These are phyloP conservation scores for Leptarthrus brevirostris DNA, from an alignment of 2,888 invertebrate species.

Conservation along the genomic window DNA sequence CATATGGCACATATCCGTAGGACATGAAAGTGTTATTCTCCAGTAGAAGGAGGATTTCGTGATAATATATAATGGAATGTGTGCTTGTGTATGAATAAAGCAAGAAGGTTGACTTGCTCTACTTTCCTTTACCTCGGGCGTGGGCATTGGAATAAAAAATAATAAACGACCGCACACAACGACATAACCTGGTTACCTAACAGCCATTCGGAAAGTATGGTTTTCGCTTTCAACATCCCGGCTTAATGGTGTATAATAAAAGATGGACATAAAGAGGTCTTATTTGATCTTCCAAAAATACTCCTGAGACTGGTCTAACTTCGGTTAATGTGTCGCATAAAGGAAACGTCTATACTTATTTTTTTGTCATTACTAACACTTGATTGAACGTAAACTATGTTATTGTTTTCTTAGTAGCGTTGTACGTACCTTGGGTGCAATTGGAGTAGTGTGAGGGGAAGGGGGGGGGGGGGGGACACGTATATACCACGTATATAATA, in stretches of 20 bases:
- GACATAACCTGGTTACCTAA: slow-evolving; percentile 41
- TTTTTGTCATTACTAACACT: too few species aligned
- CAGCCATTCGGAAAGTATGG: slow-evolving; percentile 16
- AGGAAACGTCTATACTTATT: too few species aligned
- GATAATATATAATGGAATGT: slow-evolving; percentile 35
- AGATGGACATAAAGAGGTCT: slow-evolving; percentile 20
- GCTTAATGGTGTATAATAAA: slow-evolving; percentile 20
- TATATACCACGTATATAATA: too few species aligned
- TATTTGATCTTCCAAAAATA: slow-evolving; percentile 28
- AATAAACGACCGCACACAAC: slow-evolving; percentile 23
- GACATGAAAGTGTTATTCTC: slow-evolving; percentile 26
- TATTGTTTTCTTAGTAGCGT: too few species aligned
- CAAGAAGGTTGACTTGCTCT: slow-evolving; percentile 36
- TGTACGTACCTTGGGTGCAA: too few species aligned
- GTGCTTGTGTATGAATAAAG: background rate
- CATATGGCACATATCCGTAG: background rate
- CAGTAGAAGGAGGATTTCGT: slow-evolving; percentile 3
- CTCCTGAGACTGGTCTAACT: slow-evolving; percentile 1
- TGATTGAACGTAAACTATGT: too few species aligned
- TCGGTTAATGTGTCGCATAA: background rate
- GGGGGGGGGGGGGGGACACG: too few species aligned
- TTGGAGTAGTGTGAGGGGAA: too few species aligned
- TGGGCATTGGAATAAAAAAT: slow-evolving; percentile 32
- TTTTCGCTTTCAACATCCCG: slow-evolving; percentile 31
- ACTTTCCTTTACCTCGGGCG: slow-evolving; percentile 11